Evolutionary conservation across 64 coral and sea anemone genomes (phyloP).

Genomic region (Actinia equina): DNA sequence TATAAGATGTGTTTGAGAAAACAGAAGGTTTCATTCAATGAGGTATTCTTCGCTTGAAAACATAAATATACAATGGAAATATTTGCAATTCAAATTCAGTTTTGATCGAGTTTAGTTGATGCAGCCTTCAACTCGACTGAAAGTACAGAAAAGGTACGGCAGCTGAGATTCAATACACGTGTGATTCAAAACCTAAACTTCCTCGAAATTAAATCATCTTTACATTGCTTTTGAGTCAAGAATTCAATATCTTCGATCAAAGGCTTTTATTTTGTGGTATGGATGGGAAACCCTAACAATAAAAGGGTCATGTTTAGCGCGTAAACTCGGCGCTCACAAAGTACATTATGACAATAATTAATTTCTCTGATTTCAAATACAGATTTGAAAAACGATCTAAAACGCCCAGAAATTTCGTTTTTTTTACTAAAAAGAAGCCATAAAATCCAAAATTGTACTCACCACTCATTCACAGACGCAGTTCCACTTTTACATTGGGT

Average conservation of each 20-base stretch:
- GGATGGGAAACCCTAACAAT: background rate
- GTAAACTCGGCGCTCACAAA: constrained; percentile 5
- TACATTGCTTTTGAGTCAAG: background rate
- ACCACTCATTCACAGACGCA: background rate
- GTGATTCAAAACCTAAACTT: background rate
- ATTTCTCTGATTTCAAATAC: constrained; percentile 6
- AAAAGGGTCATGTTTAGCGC: background rate
- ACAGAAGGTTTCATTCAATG: background rate
- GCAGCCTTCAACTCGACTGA: constrained; percentile 16
- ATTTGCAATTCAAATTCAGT: constrained; percentile 26
- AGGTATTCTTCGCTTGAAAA: background rate
- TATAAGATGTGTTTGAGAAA: background rate
- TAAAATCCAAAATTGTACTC: background rate
- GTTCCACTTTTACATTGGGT: background rate
- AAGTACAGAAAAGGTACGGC: background rate
- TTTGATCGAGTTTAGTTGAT: background rate
- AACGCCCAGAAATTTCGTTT: background rate
- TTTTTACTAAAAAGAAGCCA: background rate
- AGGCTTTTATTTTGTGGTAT: background rate
- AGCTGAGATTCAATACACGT: background rate
- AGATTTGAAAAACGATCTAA: background rate
- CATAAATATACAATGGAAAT: constrained; percentile 21
- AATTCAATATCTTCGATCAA: background rate
- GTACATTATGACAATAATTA: constrained; percentile 8
- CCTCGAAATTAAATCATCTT: background rate